Evolutionary conservation across 2,888 invertebrate species (phyloP), one percentile per base, ranked within the genome.

Genomic region (Matsumyia berberina): DNA sequence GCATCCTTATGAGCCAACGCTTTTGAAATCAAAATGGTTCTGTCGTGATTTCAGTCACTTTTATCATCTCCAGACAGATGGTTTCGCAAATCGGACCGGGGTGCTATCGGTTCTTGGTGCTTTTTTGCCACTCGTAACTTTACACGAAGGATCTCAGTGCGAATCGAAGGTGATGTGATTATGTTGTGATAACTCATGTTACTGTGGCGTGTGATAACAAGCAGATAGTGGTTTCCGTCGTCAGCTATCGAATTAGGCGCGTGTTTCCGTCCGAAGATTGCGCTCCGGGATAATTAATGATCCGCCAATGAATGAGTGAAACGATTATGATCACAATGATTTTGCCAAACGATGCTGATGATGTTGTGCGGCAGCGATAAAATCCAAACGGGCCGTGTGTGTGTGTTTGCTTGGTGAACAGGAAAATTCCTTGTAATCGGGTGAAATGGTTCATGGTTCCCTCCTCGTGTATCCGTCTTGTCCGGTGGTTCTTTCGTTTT

Each of bases 1-100:
- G 70, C 76, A 82, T 85, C 85, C 74, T 58, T 83, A 78, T 55
- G 79, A 79, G 69, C 46, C 53, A 85, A 55, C 69, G 80, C 79
- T 85, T 85, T 80, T 62, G 44, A 80, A 80, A 85, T 74, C 67
- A 80, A 85, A 85, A 85, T 80, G 69, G 44, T 70, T 79, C 58
- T 85, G 85, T 80, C 74, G 85, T 80, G 85, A 85, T 85, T 85
- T 85, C 80, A 85, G 85, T 85, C 85, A 85, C 69, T 85, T 80
- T 76, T 74, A 85, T 85, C 85, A 58, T 85, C 85, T 85, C 74
- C 31, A 57, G 74, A 85, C 85, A 85, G 85, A 85, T 85, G 85
- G 85, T 85, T 80, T 85, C 57, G 33, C 9, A 66, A 79, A 85
- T 80, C 73, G 62, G 64, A 78, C 66, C 69, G 39, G 79, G 67